A percentile compares a stretch with the other conserved stretches of the same genome.
Evolutionary conservation across 2,797 vertebrate species (phyloP).

Genomic region (Gymnoscopelus microlampas): DNA sequence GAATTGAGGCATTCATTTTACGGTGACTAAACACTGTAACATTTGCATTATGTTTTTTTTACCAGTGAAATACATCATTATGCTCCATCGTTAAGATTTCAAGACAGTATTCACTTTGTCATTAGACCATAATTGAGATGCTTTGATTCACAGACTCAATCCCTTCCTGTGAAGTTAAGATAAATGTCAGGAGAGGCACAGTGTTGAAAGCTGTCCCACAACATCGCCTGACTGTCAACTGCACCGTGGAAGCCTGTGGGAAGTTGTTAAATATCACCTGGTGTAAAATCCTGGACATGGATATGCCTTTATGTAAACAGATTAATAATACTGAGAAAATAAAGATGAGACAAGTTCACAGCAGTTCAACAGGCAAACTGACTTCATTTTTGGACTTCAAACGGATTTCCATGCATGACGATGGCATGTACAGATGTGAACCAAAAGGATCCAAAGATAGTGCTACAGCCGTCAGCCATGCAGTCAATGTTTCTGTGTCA

Average conservation of each 20-base stretch:
- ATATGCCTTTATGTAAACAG: background rate
- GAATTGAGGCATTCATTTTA: no score
- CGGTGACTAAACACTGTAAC: no score
- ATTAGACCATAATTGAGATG: no score
- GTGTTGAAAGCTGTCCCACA: background rate
- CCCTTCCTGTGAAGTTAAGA: conserved; percentile 24
- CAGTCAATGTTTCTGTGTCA: conserved; percentile 65
- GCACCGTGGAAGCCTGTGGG: conserved; percentile 54
- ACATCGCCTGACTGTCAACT: conserved; percentile 33
- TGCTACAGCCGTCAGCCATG: conserved; percentile 3
- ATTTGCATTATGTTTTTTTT: no score
- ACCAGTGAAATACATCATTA: no score
- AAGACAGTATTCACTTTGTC: no score
- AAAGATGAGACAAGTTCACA: conserved; percentile 16
- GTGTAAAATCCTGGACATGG: conserved; percentile 40
- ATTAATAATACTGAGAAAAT: conserved; percentile 22
- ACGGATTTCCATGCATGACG: conserved; percentile 41
- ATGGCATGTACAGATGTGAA: conserved; percentile 58
- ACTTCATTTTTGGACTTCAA: conserved; percentile 64
- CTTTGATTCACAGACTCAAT: conserved; percentile 18
- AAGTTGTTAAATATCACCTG: conserved; percentile 39
- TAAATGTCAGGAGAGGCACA: conserved; percentile 3
- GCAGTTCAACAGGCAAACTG: rapidly evolving
- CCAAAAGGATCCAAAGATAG: rapidly evolving
- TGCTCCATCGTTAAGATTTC: no score